Conservation (phyloP, 2,797 vertebrate species). For the Darevskia nairensis region DNA sequence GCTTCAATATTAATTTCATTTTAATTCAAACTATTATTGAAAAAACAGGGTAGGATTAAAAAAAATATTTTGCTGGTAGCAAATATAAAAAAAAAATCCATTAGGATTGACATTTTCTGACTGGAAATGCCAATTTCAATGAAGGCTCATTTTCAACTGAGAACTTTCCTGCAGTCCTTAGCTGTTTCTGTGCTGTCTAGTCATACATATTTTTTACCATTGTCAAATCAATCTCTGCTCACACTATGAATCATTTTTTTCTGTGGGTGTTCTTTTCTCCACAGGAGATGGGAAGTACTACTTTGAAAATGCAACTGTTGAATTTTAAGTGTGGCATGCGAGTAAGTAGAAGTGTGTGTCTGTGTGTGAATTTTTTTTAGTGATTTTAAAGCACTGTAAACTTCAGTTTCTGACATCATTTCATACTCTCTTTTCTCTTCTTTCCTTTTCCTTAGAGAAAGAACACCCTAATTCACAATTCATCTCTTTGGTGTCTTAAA, state of each 20-base stretch:
- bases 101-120: slow-evolving; percentile 16
- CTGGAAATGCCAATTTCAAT: slow-evolving; percentile 27
- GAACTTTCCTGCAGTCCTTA: slow-evolving; percentile 4
- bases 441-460: neutral
- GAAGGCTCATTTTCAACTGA: slow-evolving; percentile 2
- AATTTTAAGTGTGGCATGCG: slow-evolving; percentile 1
- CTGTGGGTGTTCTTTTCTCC: slow-evolving; percentile 29
- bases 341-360: neutral
- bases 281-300: slow-evolving; percentile 33
- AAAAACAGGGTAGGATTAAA: neutral
- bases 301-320: slow-evolving; percentile 24
- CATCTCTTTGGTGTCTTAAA: slow-evolving; percentile 6
- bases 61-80: slow-evolving; percentile 8
- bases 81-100: neutral
- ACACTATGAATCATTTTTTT: slow-evolving; percentile 16
- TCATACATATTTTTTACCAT: slow-evolving; percentile 17
- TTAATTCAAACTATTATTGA: neutral
- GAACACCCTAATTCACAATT: neutral
- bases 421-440: neutral
- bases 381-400: slow-evolving; percentile 29
- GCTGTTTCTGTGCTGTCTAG: slow-evolving; percentile 1
- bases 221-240: neutral
- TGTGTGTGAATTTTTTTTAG: slow-evolving; percentile 27
- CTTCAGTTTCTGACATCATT: slow-evolving; percentile 26
- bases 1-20: neutral